Conservation (phyloP, 92 coral and sea anemone species). For the Bergia sp. region DNA sequence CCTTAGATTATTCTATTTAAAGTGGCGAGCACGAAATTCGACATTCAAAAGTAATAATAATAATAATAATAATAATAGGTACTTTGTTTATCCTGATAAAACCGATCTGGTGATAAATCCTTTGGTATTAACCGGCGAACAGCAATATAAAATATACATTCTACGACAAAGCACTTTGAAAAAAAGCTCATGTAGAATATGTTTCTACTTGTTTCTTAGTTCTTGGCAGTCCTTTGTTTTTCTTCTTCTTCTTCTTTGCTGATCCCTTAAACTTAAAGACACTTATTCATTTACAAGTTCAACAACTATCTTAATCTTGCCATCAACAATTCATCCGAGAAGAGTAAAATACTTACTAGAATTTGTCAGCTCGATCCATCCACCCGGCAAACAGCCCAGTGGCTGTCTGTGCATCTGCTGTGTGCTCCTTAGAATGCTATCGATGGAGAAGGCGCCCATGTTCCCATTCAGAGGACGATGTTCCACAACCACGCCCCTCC, state of each 20-base stretch:
- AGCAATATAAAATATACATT: no score
- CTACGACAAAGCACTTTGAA: not conserved
- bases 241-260: not conserved
- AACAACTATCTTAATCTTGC: not conserved
- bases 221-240: no score
- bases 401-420: not conserved
- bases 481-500: conserved; percentile 3
- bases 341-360: conserved; percentile 14
- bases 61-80: no score
- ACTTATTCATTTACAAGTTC: not conserved
- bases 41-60: no score
- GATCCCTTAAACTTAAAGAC: not conserved
- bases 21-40: not conserved
- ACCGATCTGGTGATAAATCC: no score
- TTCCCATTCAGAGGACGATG: not conserved
- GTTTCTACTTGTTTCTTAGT: no score
- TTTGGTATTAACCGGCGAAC: no score
- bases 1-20: no score
- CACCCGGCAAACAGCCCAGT: not conserved
- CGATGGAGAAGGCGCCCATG: conserved; percentile 24
- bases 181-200: not conserved
- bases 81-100: no score
- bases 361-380: conserved; percentile 32
- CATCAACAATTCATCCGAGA: no score
- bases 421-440: conserved; percentile 10